These are phyloP conservation scores for Channallabes apus DNA, from an alignment of 2,797 vertebrate genomes.

Conservation along the genomic window DNA sequence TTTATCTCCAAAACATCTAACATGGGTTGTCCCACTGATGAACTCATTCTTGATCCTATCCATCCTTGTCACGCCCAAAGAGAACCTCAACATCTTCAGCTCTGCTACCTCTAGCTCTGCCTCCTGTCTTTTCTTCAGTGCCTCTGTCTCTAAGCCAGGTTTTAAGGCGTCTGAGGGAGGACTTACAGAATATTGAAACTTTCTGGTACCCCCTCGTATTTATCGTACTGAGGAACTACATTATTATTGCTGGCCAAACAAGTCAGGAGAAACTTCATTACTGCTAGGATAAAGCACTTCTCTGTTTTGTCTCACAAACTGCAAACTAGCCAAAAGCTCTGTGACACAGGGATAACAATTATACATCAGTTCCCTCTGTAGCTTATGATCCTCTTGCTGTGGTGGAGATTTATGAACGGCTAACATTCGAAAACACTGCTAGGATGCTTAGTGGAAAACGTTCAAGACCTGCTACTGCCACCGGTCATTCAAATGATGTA, in stretches of 20 bases:
- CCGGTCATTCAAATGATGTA: not conserved
- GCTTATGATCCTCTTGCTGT: not conserved
- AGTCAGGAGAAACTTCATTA: not conserved
- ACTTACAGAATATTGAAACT: no score
- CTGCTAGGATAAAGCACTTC: not conserved
- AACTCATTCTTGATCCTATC: no score
- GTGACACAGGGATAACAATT: not conserved
- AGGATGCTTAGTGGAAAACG: not conserved
- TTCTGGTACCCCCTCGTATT: no score
- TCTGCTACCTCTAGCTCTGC: no score
- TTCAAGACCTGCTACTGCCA: not conserved
- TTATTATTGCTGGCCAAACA: not conserved
- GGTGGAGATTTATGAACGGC: not conserved
- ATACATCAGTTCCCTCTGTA: not conserved
- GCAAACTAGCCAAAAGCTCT: not conserved
- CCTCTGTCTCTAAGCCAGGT: no score
- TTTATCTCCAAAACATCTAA: no score
- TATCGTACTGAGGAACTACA: no score
- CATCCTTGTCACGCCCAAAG: no score
- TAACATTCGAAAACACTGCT: not conserved
- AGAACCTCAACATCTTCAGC: no score
- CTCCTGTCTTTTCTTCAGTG: no score
- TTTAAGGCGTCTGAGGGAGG: no score
- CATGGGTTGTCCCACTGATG: no score
- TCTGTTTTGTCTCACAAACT: not conserved